phyloP scores from a whole-genome alignment of 2,888 invertebrate species.

The Electrophaes corylata region DNA sequence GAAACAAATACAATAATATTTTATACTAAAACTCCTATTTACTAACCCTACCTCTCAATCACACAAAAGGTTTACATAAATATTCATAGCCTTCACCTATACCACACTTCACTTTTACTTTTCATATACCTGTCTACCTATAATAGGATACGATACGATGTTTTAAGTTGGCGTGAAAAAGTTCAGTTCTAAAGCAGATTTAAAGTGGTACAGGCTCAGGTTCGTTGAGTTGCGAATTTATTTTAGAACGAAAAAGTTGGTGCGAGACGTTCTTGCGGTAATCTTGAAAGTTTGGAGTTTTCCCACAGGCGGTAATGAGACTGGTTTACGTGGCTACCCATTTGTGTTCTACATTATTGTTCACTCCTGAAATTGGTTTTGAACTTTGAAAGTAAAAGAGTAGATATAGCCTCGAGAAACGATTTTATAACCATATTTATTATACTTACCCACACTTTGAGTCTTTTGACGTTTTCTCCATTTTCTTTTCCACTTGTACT shows the following conservation, averaged over 20 bases:
- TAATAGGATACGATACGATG: too few relatives aligned
- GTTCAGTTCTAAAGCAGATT: not conserved
- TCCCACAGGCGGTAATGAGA: constrained; percentile 27
- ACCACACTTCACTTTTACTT: too few relatives aligned
- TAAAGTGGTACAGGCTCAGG: not conserved
- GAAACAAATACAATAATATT: too few relatives aligned
- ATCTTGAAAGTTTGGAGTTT: constrained; percentile 25
- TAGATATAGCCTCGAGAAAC: constrained; percentile 1
- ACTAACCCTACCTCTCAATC: too few relatives aligned
- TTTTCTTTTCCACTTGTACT: too few relatives aligned
- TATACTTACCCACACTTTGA: too few relatives aligned
- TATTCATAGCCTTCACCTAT: too few relatives aligned
- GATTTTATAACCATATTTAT: not conserved
- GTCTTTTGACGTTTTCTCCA: too few relatives aligned
- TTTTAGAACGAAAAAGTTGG: constrained; percentile 45
- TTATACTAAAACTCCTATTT: too few relatives aligned
- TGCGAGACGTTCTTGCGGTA: constrained; percentile 16
- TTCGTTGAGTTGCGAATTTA: constrained; percentile 41
- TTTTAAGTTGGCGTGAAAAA: not conserved
- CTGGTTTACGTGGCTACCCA: constrained; percentile 27
- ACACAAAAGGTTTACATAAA: not conserved
- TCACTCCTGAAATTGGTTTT: constrained; percentile 20
- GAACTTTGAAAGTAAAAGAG: constrained; percentile 13
- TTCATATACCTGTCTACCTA: too few relatives aligned
- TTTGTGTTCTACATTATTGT: constrained; percentile 23